These are phyloP conservation scores for Eunapius fragilis DNA, from an alignment of 37 sponge, comb jelly and placozoan species.

Conservation along the genomic window DNA sequence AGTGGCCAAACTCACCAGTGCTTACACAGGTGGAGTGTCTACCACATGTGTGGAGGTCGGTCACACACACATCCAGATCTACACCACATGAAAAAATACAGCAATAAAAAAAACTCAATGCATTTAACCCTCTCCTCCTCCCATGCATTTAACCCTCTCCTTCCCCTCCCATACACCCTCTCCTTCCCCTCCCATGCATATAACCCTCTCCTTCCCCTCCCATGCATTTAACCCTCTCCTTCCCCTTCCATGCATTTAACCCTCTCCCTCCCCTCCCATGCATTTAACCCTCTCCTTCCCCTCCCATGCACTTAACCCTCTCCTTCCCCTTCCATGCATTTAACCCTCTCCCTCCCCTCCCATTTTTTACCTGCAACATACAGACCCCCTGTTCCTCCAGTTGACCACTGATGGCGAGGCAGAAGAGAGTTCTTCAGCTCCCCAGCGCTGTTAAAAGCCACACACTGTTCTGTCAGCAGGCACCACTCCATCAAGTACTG, in stretches of 20 bases:
- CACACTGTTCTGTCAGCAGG: conserved; percentile 42
- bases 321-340: not conserved
- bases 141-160: no score
- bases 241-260: no score
- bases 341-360: conserved; percentile 16
- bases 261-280: not conserved
- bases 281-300: not conserved
- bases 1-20: conserved; percentile 23
- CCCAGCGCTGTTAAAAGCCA: conserved; percentile 45
- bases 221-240: no score
- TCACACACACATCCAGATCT: conserved; percentile 69
- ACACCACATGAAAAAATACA: not conserved
- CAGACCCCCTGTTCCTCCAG: conserved; percentile 3
- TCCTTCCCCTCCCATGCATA: no score
- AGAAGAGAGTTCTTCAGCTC: conserved; percentile 39
- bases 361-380: conserved; percentile 53
- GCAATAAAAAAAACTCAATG: no score
- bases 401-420: conserved; percentile 26
- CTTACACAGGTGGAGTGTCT: conserved; percentile 36
- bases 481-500: conserved; percentile 34
- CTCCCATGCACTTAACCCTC: conserved; percentile 38
- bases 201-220: no score
- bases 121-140: no score
- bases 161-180: no score
- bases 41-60: conserved; percentile 60